A percentile compares a stretch with the other conserved stretches of the same genome.
Evolutionary conservation across 2,797 vertebrate species (phyloP).

Genomic region (Okamejei kenojei): DNA sequence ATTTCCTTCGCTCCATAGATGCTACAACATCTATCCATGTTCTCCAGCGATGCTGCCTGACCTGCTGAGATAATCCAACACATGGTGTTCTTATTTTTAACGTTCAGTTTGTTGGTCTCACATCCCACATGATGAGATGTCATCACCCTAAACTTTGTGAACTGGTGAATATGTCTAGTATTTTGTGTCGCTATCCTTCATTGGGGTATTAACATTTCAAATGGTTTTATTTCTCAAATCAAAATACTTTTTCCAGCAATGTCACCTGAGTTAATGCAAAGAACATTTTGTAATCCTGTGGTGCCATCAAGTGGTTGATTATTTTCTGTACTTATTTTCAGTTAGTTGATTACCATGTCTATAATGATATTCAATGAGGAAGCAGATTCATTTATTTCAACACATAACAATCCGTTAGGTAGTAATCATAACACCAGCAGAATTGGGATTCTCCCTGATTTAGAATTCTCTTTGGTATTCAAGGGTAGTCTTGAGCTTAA

Average conservation of each 20-base stretch:
- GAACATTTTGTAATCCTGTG: not conserved
- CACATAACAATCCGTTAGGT: not conserved
- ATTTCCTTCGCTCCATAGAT: too few species aligned
- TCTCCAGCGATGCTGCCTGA: too few species aligned
- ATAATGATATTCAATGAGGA: not conserved
- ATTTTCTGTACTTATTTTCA: not conserved
- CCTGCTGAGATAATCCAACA: too few species aligned
- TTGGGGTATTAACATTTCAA: not conserved
- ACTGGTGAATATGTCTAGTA: too few species aligned
- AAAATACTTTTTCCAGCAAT: not conserved
- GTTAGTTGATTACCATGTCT: not conserved
- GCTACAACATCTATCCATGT: too few species aligned
- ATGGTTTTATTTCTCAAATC: not conserved
- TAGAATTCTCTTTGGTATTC: not conserved
- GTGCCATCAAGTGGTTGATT: conserved; percentile 24
- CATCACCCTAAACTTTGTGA: too few species aligned
- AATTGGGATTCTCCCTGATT: not conserved
- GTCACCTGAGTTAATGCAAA: too few species aligned
- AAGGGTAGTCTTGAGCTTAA: not conserved
- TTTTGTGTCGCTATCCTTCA: not conserved
- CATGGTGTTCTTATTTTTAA: too few species aligned
- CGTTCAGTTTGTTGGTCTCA: too few species aligned
- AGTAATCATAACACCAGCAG: not conserved
- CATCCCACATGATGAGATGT: too few species aligned
- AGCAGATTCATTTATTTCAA: not conserved